Evolutionary conservation across 2,888 invertebrate species (phyloP), one percentile per base, ranked within the genome.

Genomic region (Conistra vaccinii): DNA sequence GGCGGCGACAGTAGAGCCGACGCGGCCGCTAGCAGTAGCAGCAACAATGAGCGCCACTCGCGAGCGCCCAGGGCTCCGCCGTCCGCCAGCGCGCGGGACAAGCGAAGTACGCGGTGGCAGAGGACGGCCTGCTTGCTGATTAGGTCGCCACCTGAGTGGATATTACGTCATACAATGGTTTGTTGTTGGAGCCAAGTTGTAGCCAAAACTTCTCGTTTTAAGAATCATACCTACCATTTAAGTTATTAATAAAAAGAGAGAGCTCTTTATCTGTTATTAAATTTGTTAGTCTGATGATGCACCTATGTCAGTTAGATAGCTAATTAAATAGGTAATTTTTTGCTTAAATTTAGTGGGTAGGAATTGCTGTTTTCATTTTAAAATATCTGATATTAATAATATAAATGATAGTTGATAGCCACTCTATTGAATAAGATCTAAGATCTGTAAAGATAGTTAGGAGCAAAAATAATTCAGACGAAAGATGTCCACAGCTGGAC

Each of bases 51-150:
- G 90, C 99, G 98, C 99, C 99, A 99, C 12, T 99, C 99, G 86
- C 98, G 98, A 32, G 98, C 97, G 68, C 98, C 98, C 88, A 99
- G 97, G 29, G 90, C 87, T 0, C 95, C 96, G 57, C 93, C 90
- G 63, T 92, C 95, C 1, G 94, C 96, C 26, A 96, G 97, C 89
- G 98, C 97, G 89, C 99, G 98, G 1, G 99, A 96, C 6, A 98
- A 98, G 48, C 99, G 97, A 58, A 99, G 95, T 23, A 99, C 99
- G 81, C 99, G 97, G 94, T 99, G 99, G 93, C 99, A 99, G 1
- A 99, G 97, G 5, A 99, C 98, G 0, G 99, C 99, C 96, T 99
- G 99, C 80, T 99, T 97, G 93, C 99, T 98, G 86, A 99, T 99
- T 10, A 98, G 97, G 93, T 99, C 99, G 60, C 98, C 97, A 88